These are phyloP conservation scores for Nomada hirtipes DNA, from an alignment of 2,888 invertebrate species.

Conservation along the genomic window DNA sequence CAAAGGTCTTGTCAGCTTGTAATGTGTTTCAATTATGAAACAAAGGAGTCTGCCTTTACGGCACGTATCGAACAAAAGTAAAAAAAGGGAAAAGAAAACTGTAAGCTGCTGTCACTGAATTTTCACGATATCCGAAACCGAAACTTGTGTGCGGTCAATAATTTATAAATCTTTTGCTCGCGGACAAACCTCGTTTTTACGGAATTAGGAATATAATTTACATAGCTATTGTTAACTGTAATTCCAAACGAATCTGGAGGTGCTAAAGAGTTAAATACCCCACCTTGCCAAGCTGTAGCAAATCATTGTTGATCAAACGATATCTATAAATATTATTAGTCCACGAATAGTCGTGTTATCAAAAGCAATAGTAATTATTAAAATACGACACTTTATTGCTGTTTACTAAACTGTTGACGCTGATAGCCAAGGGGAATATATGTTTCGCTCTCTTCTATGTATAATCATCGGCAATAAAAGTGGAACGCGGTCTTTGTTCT, in stretches of 20 bases:
- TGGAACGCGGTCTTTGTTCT: slow-evolving; percentile 28
- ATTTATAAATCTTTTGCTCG: background rate
- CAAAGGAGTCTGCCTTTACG: slow-evolving; percentile 50
- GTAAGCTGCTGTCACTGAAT: too few relatives aligned
- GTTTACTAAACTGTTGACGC: slow-evolving; percentile 45
- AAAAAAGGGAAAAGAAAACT: too few relatives aligned
- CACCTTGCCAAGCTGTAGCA: slow-evolving; percentile 30
- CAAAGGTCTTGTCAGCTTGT: slow-evolving; percentile 20
- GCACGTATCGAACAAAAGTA: background rate
- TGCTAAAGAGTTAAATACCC: slow-evolving; percentile 4
- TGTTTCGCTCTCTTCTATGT: slow-evolving; percentile 21
- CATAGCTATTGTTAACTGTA: background rate
- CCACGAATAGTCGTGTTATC: slow-evolving; percentile 38
- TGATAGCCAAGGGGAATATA: background rate
- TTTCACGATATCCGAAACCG: too few relatives aligned
- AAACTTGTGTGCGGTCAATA: too few relatives aligned
- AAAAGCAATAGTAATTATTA: slow-evolving; percentile 62
- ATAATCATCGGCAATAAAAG: slow-evolving; percentile 55
- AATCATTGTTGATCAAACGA: slow-evolving; percentile 46
- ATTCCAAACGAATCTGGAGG: slow-evolving; percentile 4
- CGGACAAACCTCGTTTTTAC: slow-evolving; percentile 4
- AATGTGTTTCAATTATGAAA: slow-evolving; percentile 30
- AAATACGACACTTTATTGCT: slow-evolving; percentile 60
- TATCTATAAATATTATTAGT: slow-evolving; percentile 21
- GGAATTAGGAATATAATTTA: slow-evolving; percentile 2